Evolutionary conservation across 2,888 invertebrate genomes (phyloP).

Genomic region (Belgica antarctica): DNA sequence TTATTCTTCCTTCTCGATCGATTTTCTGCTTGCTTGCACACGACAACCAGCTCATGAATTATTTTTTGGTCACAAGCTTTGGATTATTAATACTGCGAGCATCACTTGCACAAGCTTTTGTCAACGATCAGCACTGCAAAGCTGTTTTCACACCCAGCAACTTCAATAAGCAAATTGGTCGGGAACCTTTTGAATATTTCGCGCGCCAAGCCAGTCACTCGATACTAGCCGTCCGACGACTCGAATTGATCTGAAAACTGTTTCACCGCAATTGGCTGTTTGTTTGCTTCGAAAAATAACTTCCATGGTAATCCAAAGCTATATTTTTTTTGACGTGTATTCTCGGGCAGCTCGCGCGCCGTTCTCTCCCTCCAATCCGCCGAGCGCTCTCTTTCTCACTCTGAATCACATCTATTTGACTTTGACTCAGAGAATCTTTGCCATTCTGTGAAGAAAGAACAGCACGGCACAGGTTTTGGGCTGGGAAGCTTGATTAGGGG

Average conservation of each 20-base stretch:
- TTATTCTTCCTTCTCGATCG: slow-evolving; percentile 2
- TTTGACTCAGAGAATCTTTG: not conserved
- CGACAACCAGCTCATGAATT: not conserved
- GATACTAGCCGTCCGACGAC: slow-evolving; percentile 32
- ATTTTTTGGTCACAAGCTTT: not conserved
- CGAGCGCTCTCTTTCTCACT: not conserved
- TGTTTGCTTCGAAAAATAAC: slow-evolving; percentile 37
- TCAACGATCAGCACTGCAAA: too few species aligned
- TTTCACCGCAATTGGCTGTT: slow-evolving; percentile 33
- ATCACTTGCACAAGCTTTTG: too few species aligned
- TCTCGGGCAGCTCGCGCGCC: slow-evolving; percentile 12
- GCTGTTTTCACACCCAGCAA: too few species aligned
- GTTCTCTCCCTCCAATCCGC: too few species aligned
- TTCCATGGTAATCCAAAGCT: slow-evolving; percentile 39
- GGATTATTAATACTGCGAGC: too few species aligned
- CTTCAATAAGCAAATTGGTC: too few species aligned
- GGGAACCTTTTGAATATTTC: too few species aligned
- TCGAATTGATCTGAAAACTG: slow-evolving; percentile 41
- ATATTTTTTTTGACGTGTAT: slow-evolving; percentile 30
- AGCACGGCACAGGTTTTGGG: too few species aligned
- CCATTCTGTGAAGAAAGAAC: not conserved
- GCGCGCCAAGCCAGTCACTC: slow-evolving; percentile 2
- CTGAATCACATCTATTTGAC: not conserved
- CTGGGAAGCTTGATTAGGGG: too few species aligned
- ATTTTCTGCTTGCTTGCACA: slow-evolving; percentile 20